Evolutionary conservation across 2,888 invertebrate species (phyloP), one percentile per base, ranked within the genome.

Genomic region (Platycheirus rosarum): DNA sequence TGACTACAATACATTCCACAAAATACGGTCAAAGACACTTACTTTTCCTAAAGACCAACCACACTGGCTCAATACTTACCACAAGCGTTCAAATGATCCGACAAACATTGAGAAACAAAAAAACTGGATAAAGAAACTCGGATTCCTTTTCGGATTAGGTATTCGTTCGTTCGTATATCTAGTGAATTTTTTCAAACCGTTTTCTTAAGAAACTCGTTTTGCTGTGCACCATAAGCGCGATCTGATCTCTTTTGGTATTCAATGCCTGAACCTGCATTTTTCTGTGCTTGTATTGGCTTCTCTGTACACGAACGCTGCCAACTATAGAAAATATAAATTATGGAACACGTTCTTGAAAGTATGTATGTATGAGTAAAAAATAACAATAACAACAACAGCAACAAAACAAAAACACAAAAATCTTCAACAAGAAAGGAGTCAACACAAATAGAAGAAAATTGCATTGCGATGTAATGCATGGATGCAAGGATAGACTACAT

Each of bases 121-220:
- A 44, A 23, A 68, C 60, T 60, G 46, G 60, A 66, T 75, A 70
- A 65, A 48, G 57, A 62, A 74, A 79, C 46, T 60, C 63, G 70
- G 75, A 75, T 80, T 76, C 80, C 76, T 76, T 75, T 51, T 80
- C 37, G 66, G 63, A 75, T 75, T 74, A 60, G 55, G 60, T 46
- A 13, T 48, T 9, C 11, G 6, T 2, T 2, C 3, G 23, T 53
- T 32, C 20, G 18, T 13, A 18, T 18, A 37, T 18, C 20, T 55
- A 18, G 49, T 60, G 65, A 73, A 18, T 70, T 40, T 57, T 51
- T 37, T 40, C 26, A 49, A 55, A 53, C 35, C 13, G 42, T 73
- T 66, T 48, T 42, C 51, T 42, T 53, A 11, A 46, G 42, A 37
- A 37, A 78, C 77, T 60, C 29, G 77, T 78, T 73, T 73, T 69